A percentile compares a stretch with the other conserved stretches of the same genome.
Conservation (phyloP, 2,797 vertebrate species). For the Linurgus olivaceus region DNA sequence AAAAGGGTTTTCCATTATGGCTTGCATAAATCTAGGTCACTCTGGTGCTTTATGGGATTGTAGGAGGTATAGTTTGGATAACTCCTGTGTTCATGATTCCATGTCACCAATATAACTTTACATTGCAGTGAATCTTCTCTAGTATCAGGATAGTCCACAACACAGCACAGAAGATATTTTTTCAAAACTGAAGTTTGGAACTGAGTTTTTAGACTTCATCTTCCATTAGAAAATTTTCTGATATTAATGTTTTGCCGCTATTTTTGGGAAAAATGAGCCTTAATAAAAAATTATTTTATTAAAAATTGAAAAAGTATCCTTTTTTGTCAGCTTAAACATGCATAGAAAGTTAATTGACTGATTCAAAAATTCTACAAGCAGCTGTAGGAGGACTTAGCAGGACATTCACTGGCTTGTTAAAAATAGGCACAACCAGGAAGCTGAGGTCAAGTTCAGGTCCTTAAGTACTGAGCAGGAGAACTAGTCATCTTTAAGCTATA, state of each 20-base stretch:
- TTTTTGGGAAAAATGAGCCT: not conserved
- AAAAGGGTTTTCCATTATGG: not conserved
- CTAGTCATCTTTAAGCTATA: not conserved
- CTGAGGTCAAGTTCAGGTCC: not conserved
- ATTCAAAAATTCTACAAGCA: not conserved
- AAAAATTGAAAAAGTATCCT: not conserved
- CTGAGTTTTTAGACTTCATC: not conserved
- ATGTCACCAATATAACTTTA: accelerated
- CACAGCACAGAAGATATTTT: not conserved
- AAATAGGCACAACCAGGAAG: not conserved
- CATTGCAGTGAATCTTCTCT: not conserved
- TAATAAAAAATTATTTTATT: not conserved
- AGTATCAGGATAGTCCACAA: not conserved
- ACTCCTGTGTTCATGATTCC: not conserved
- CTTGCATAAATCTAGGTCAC: not conserved
- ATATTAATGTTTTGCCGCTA: not conserved
- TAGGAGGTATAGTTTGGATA: not conserved
- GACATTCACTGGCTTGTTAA: not conserved
- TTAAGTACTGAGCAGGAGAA: not conserved
- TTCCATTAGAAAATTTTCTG: not conserved
- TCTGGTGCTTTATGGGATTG: not conserved
- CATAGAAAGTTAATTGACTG: not conserved
- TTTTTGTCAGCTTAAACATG: not conserved
- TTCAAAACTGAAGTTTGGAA: not conserved
- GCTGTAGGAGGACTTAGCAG: not conserved